phyloP scores from a whole-genome alignment of 1,140 invertebrate genomes.

The Procambarus virginalis region DNA sequence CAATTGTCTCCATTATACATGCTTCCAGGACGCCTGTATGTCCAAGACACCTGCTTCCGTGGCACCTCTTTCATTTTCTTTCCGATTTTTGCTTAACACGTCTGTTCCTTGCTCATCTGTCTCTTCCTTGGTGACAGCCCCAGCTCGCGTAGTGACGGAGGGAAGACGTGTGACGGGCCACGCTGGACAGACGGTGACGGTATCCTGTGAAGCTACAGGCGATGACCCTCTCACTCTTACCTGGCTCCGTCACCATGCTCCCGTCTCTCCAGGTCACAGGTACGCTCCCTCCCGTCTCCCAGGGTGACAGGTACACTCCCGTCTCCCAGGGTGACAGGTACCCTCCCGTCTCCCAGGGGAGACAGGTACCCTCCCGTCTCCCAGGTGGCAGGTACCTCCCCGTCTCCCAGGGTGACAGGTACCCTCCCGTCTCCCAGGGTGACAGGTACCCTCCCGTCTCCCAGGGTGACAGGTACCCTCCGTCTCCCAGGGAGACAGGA shows the following conservation, averaged over 20 bases:
- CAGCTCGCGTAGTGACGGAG: constrained; percentile 52
- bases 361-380: too few species aligned
- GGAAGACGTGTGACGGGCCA: constrained; percentile 61
- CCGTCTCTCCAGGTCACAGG: constrained; percentile 41
- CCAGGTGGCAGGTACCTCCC: not conserved
- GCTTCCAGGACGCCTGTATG: too few species aligned
- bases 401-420: not conserved
- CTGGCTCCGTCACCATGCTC: constrained; percentile 55
- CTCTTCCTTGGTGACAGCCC: constrained; percentile 33
- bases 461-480: too few species aligned
- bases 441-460: too few species aligned
- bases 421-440: not conserved
- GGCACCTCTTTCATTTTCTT: not conserved
- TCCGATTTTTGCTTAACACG: too few species aligned
- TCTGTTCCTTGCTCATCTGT: not conserved
- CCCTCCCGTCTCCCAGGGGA: too few species aligned
- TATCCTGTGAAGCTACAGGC: constrained; percentile 60
- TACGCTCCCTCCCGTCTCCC: not conserved
- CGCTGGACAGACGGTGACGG: constrained; percentile 51
- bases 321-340: not conserved
- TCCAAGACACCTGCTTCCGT: not conserved
- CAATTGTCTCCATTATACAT: too few species aligned
- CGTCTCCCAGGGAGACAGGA: too few species aligned
- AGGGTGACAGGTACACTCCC: not conserved
- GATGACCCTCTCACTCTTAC: constrained; percentile 55